phyloP scores from a whole-genome alignment of 1,140 invertebrate species.

The Mycetomoellerius zeteki region DNA sequence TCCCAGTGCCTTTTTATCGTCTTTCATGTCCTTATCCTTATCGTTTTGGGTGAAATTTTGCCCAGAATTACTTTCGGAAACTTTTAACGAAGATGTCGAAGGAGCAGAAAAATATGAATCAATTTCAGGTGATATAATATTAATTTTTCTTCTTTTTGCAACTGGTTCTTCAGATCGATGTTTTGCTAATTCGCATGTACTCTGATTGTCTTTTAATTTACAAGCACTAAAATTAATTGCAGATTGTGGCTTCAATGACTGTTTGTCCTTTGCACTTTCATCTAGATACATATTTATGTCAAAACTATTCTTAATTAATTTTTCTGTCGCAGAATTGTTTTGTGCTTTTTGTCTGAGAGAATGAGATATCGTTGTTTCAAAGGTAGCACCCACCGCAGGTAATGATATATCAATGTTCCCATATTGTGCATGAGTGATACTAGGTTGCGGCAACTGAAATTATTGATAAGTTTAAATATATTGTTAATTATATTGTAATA shows the following conservation, averaged over 20 bases:
- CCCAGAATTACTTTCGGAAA: slow-evolving; percentile 67
- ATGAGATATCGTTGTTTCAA: slow-evolving; percentile 70
- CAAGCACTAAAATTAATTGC: slow-evolving; percentile 80
- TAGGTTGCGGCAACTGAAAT: slow-evolving; percentile 75
- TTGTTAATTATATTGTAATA: neutral
- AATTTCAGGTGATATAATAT: slow-evolving; percentile 84
- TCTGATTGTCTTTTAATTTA: slow-evolving; percentile 69
- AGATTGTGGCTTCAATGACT: slow-evolving; percentile 71
- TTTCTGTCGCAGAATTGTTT: slow-evolving; percentile 5
- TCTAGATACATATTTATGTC: slow-evolving; percentile 71
- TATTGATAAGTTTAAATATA: slow-evolving; percentile 19
- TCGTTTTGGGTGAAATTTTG: slow-evolving; percentile 74
- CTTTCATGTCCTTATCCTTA: slow-evolving; percentile 23
- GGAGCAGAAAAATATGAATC: slow-evolving; percentile 73
- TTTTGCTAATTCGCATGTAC: slow-evolving; percentile 82
- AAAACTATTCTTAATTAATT: slow-evolving; percentile 68
- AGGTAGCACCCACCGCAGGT: slow-evolving; percentile 75
- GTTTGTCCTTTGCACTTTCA: slow-evolving; percentile 47
- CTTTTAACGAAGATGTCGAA: slow-evolving; percentile 80
- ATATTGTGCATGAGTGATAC: slow-evolving; percentile 32
- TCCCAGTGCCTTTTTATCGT: slow-evolving; percentile 76
- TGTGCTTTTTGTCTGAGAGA: slow-evolving; percentile 29
- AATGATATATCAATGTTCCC: slow-evolving; percentile 61
- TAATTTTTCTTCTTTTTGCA: slow-evolving; percentile 87
- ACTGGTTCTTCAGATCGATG: slow-evolving; percentile 68